A percentile compares a stretch with the other conserved stretches of the same genome.
phyloP scores from a whole-genome alignment of 2,797 vertebrate genomes.

The Oryzias sinensis region DNA sequence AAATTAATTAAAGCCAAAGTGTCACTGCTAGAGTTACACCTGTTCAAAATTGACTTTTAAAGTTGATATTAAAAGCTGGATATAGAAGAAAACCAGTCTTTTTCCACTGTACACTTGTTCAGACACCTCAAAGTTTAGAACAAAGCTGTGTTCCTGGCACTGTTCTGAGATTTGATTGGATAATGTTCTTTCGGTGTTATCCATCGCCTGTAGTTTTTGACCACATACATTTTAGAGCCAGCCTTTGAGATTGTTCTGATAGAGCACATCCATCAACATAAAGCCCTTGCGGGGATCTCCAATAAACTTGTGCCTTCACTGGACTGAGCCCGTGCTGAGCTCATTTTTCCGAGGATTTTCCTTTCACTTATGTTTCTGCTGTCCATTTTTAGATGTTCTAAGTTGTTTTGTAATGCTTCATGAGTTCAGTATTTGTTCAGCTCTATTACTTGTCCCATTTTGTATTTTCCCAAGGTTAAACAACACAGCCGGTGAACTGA shows the following conservation, averaged over 20 bases:
- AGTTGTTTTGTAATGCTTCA: slow-evolving; percentile 61
- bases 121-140: too few relatives aligned
- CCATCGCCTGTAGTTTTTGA: slow-evolving; percentile 9
- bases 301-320: slow-evolving; percentile 36
- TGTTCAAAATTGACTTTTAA: too few relatives aligned
- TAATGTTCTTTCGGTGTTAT: slow-evolving; percentile 15
- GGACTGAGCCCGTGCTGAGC: slow-evolving; percentile 34
- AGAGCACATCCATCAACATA: slow-evolving; percentile 39
- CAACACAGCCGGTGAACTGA: slow-evolving; percentile 53
- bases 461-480: slow-evolving; percentile 71
- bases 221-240: slow-evolving; percentile 29
- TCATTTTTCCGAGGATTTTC: slow-evolving; percentile 42
- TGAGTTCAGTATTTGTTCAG: slow-evolving; percentile 63
- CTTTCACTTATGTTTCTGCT: slow-evolving; percentile 50
- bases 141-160: slow-evolving; percentile 12
- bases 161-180: neutral
- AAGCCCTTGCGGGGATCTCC: slow-evolving; percentile 53
- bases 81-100: too few relatives aligned
- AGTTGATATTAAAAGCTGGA: too few relatives aligned
- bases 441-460: slow-evolving; percentile 71
- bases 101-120: too few relatives aligned
- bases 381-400: slow-evolving; percentile 63
- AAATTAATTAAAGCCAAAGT: too few relatives aligned
- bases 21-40: too few relatives aligned
- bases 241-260: slow-evolving; percentile 22